Conservation (phyloP, 2,113 vertebrate genomes). For the Gallinago undulata region DNA sequence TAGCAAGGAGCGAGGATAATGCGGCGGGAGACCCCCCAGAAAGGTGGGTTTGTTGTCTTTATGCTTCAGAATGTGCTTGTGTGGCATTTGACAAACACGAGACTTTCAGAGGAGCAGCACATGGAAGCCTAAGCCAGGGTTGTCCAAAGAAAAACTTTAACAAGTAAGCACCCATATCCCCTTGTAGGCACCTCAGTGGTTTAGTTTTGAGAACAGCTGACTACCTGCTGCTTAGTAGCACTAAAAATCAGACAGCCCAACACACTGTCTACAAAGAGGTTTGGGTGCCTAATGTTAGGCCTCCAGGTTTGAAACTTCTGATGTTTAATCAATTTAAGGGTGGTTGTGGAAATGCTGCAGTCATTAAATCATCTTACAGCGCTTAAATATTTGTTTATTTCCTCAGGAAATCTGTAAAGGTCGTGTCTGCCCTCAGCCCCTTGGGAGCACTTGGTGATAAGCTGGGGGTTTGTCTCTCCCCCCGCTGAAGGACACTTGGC, state of each 20-base stretch:
- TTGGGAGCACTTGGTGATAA: background rate
- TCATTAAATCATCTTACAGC: background rate
- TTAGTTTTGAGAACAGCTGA: background rate
- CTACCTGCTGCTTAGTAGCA: background rate
- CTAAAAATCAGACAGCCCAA: background rate
- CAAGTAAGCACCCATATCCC: background rate
- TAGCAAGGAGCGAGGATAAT: background rate
- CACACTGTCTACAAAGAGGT: background rate
- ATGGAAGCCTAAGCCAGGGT: background rate
- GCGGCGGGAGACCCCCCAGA: background rate
- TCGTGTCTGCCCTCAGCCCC: background rate
- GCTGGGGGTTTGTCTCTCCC: background rate
- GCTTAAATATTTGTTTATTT: background rate
- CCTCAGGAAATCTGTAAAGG: background rate
- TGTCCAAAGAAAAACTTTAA: background rate
- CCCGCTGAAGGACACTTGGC: background rate
- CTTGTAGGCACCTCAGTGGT: background rate
- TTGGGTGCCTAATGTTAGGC: background rate
- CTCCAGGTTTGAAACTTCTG: background rate
- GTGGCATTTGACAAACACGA: background rate
- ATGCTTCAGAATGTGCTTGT: background rate
- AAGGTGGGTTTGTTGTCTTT: background rate
- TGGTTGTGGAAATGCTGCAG: background rate
- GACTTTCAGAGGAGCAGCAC: background rate
- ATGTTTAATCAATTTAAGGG: background rate